A percentile compares a stretch with the other conserved stretches of the same genome.
Conservation (phyloP, 2,113 vertebrate genomes). For the Cyanistes caeruleus region DNA sequence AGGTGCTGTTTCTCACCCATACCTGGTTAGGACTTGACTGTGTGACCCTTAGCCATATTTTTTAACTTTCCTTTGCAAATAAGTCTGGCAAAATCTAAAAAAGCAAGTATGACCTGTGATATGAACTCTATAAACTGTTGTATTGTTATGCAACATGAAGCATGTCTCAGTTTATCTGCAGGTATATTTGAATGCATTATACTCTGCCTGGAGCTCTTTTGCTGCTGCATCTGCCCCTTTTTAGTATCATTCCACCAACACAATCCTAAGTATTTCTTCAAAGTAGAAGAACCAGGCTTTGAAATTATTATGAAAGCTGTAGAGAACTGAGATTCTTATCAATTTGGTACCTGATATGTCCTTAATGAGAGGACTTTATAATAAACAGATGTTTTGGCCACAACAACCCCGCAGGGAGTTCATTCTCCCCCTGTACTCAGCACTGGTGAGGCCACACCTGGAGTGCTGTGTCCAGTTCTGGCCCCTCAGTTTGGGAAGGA, state of each 20-base stretch:
- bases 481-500: background rate
- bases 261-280: background rate
- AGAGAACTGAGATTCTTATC: background rate
- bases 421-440: accelerated
- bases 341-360: background rate
- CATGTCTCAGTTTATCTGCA: background rate
- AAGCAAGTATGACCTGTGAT: background rate
- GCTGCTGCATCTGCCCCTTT: background rate
- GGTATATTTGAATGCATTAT: background rate
- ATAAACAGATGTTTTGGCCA: background rate
- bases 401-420: too few species aligned
- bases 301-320: background rate
- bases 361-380: background rate
- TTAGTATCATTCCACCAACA: background rate
- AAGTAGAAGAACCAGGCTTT: background rate
- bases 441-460: background rate
- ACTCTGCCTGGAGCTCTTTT: background rate
- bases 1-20: background rate
- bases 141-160: background rate
- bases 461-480: background rate
- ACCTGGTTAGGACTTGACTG: background rate
- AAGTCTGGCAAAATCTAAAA: background rate
- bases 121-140: background rate
- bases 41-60: background rate
- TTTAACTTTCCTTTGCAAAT: background rate